phyloP scores from a whole-genome alignment of 2,113 vertebrate species.

The Platichthys stellatus region DNA sequence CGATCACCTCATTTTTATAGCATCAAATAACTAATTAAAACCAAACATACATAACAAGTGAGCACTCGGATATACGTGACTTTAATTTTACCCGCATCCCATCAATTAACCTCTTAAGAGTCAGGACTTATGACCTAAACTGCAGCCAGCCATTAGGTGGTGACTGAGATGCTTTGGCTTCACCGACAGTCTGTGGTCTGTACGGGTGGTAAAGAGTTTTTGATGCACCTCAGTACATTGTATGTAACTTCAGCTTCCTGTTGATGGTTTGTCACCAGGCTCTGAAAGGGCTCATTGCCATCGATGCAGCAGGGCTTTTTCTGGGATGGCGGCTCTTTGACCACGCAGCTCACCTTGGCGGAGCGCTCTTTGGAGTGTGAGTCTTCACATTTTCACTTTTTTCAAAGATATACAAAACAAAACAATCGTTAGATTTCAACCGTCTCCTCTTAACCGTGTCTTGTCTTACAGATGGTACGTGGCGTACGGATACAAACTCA shows the following conservation, averaged over 20 bases:
- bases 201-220: background rate
- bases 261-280: slow-evolving; percentile 79
- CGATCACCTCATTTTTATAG: too few relatives aligned
- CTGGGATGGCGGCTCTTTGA: slow-evolving; percentile 96
- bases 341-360: slow-evolving; percentile 96
- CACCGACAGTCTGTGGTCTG: background rate
- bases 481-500: slow-evolving; percentile 89
- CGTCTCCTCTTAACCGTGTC: background rate
- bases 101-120: too few relatives aligned
- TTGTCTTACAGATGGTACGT: slow-evolving; percentile 89
- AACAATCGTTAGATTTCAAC: slow-evolving; percentile 1
- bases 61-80: too few relatives aligned
- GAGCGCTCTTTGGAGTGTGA: slow-evolving; percentile 96
- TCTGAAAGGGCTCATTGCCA: slow-evolving; percentile 91
- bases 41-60: too few relatives aligned
- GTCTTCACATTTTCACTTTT: slow-evolving; percentile 52
- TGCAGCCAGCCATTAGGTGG: too few relatives aligned
- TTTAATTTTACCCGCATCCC: too few relatives aligned
- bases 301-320: slow-evolving; percentile 89
- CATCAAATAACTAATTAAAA: too few relatives aligned
- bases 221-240: background rate
- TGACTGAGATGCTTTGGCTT: too few relatives aligned
- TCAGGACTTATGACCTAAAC: too few relatives aligned
- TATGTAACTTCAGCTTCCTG: slow-evolving; percentile 1
- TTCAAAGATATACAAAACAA: background rate